Evolutionary conservation across 2,888 invertebrate species (phyloP).

Genomic region (Leptinotarsa tumamoca): DNA sequence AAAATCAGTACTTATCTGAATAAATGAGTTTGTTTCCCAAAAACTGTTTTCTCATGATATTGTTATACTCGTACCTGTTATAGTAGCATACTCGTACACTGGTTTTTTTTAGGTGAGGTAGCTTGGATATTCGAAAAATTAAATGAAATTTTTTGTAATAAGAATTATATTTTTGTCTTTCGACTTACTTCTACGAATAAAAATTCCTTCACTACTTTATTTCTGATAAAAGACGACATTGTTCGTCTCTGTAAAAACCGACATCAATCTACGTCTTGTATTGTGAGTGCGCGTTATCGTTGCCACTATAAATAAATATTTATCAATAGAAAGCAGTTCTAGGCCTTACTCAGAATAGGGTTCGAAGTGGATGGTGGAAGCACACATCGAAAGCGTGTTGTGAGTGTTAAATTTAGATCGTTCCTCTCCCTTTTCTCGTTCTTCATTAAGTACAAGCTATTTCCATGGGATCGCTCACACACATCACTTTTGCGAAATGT

Average conservation of each 20-base stretch:
- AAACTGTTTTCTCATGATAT: too few species aligned
- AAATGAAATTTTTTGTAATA: too few species aligned
- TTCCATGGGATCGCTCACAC: slow-evolving; percentile 1
- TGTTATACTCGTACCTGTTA: too few species aligned
- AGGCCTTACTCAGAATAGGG: slow-evolving; percentile 11
- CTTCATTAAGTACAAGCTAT: slow-evolving; percentile 13
- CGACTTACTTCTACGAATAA: background rate
- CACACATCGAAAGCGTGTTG: slow-evolving; percentile 22
- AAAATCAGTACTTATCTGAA: too few species aligned
- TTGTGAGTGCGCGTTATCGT: slow-evolving; percentile 24
- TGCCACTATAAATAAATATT: slow-evolving; percentile 26
- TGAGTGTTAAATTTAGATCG: slow-evolving; percentile 26
- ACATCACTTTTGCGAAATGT: background rate
- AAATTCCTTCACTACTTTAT: background rate
- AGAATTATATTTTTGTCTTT: background rate
- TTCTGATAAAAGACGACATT: background rate
- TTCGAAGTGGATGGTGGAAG: slow-evolving; percentile 10
- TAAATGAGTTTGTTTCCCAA: too few species aligned
- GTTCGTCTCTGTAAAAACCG: slow-evolving; percentile 11
- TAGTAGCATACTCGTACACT: too few species aligned
- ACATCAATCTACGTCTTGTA: slow-evolving; percentile 27
- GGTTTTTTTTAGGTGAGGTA: too few species aligned
- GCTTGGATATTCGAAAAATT: too few species aligned
- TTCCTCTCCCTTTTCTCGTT: slow-evolving; percentile 27
- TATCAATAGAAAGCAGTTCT: slow-evolving; percentile 23